These are phyloP conservation scores for Caradrina kadenii DNA, from an alignment of 2,888 invertebrate species.

Conservation along the genomic window DNA sequence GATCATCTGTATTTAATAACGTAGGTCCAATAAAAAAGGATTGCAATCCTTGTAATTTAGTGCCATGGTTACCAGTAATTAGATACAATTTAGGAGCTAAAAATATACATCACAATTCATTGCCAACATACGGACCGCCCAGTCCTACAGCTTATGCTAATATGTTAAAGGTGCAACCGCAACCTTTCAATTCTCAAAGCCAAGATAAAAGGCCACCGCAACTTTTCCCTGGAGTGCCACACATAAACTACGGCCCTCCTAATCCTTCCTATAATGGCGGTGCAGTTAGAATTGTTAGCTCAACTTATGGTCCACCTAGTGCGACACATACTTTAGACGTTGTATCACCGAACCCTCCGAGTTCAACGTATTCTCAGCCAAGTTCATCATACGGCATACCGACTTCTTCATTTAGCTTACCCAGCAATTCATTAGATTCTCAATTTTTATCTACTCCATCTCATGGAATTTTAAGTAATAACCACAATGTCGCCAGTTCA, in stretches of 20 bases:
- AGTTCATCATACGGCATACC: slow-evolving; percentile 61
- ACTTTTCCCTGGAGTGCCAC: slow-evolving; percentile 72
- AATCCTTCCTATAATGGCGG: slow-evolving; percentile 67
- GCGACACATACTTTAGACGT: slow-evolving; percentile 78
- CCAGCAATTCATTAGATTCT: slow-evolving; percentile 46
- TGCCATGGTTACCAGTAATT: slow-evolving; percentile 95
- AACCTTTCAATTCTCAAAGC: slow-evolving; percentile 72
- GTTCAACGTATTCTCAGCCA: slow-evolving; percentile 72
- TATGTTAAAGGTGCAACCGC: slow-evolving; percentile 72
- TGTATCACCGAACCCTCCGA: slow-evolving; percentile 75
- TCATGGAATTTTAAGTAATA: slow-evolving; percentile 59
- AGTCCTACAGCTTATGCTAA: slow-evolving; percentile 80
- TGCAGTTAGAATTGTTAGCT: slow-evolving; percentile 69
- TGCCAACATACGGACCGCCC: slow-evolving; percentile 84
- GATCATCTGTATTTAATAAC: slow-evolving; percentile 68
- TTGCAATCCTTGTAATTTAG: slow-evolving; percentile 94
- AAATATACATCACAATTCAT: slow-evolving; percentile 75
- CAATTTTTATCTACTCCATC: slow-evolving; percentile 64
- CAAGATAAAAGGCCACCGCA: slow-evolving; percentile 69
- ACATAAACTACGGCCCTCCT: slow-evolving; percentile 79
- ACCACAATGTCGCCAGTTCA: slow-evolving; percentile 68
- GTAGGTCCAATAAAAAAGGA: slow-evolving; percentile 86
- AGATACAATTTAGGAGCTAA: slow-evolving; percentile 85
- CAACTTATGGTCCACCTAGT: slow-evolving; percentile 80
- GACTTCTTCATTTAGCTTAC: slow-evolving; percentile 58